A percentile compares a stretch with the other conserved stretches of the same genome.
These are phyloP conservation scores for Garrulus glandarius DNA, from an alignment of 2,797 vertebrate genomes.

Conservation along the genomic window DNA sequence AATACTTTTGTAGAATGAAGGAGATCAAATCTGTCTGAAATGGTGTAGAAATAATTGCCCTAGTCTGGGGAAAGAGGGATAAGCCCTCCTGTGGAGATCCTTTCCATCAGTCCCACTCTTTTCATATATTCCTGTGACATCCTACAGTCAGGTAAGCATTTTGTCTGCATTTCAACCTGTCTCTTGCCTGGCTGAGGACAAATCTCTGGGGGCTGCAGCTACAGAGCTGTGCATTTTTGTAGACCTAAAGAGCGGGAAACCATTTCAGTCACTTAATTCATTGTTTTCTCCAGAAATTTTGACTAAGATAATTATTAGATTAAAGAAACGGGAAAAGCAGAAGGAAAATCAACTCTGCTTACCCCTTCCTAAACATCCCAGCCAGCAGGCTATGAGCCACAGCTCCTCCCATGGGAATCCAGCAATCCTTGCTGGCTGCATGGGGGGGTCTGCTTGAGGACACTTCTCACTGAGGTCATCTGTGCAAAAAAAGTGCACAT, in stretches of 20 bases:
- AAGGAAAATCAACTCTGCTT: not conserved
- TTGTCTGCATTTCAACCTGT: not conserved
- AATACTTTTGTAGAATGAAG: not conserved
- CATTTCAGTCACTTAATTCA: not conserved
- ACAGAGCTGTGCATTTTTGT: not conserved
- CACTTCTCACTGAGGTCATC: not conserved
- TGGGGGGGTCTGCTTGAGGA: not conserved
- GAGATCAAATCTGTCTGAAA: not conserved
- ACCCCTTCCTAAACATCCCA: not conserved
- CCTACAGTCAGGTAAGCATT: not conserved
- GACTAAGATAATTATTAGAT: not conserved
- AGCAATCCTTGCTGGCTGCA: not conserved
- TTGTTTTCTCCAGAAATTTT: not conserved
- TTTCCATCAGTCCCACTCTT: not conserved
- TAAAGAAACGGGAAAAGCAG: not conserved
- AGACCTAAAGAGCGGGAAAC: not conserved
- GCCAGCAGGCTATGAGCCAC: not conserved
- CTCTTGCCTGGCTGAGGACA: not conserved
- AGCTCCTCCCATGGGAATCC: not conserved
- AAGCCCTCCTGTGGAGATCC: not conserved
- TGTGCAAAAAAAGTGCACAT: not conserved
- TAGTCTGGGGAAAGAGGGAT: not conserved
- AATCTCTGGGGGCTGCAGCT: not conserved
- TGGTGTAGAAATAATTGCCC: not conserved
- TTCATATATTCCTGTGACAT: not conserved